A percentile compares a stretch with the other conserved stretches of the same genome.
Evolutionary conservation across 92 coral and sea anemone species (phyloP).

Genomic region (Phymanthus crucifer): DNA sequence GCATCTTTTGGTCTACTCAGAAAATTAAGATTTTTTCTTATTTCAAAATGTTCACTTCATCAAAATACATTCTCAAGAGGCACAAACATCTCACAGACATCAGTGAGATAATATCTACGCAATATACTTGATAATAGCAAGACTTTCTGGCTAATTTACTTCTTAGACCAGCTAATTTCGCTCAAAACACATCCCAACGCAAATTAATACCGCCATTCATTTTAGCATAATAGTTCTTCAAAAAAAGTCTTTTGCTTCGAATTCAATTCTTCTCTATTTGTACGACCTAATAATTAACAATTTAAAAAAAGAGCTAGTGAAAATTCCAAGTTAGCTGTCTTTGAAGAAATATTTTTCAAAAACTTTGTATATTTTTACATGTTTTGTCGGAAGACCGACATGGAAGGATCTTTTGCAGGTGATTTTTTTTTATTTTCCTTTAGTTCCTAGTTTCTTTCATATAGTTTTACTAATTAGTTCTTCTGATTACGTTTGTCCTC

Average conservation of each 20-base stretch:
- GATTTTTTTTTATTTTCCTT: slow-evolving; percentile 30
- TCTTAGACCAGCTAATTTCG: not conserved
- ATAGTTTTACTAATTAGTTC: slow-evolving; percentile 73
- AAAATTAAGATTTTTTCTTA: not conserved
- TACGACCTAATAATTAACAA: not conserved
- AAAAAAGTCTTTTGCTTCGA: not conserved
- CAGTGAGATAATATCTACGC: slow-evolving; percentile 6
- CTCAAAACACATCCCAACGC: not conserved
- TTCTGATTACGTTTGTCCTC: slow-evolving; percentile 49
- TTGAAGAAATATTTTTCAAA: too few relatives aligned
- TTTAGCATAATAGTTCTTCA: not conserved
- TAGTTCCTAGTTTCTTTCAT: slow-evolving; percentile 49
- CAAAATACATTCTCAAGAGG: slow-evolving; percentile 11
- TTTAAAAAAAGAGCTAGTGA: not conserved
- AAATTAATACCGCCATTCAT: not conserved
- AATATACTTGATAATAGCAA: slow-evolving; percentile 6
- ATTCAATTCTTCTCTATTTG: not conserved
- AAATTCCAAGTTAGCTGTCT: too few relatives aligned
- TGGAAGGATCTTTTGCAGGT: slow-evolving; percentile 49
- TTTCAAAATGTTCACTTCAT: not conserved
- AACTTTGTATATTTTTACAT: too few relatives aligned
- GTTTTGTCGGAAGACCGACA: not conserved
- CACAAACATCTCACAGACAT: not conserved
- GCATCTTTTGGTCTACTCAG: not conserved
- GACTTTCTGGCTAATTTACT: not conserved